phyloP scores from a whole-genome alignment of 2,113 vertebrate genomes.

The Fregetta grallaria region DNA sequence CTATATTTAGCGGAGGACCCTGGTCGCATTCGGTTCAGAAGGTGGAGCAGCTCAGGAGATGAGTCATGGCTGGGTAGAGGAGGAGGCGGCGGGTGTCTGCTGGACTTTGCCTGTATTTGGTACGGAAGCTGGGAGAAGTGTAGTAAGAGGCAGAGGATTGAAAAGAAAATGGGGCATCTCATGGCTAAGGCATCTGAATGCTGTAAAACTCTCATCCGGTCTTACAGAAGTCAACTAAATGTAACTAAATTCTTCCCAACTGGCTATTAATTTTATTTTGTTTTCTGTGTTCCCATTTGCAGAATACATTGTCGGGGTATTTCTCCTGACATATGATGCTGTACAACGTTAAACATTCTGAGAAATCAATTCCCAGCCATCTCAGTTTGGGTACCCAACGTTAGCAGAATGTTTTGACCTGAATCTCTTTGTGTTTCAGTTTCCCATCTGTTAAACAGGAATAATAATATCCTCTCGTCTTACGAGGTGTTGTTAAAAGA shows the following conservation, averaged over 20 bases:
- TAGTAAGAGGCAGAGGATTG: not conserved
- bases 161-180: not conserved
- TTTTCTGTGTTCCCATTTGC: not conserved
- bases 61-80: not conserved
- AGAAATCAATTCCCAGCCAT: slow-evolving; percentile 30
- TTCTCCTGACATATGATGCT: not conserved
- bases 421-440: slow-evolving; percentile 42
- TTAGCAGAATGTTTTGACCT: slow-evolving; percentile 46
- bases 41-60: not conserved
- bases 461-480: slow-evolving; percentile 38
- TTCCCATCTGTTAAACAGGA: slow-evolving; percentile 53
- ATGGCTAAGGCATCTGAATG: not conserved
- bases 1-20: not conserved
- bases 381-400: not conserved
- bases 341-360: not conserved
- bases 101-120: not conserved
- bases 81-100: not conserved
- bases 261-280: not conserved
- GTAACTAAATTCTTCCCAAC: not conserved
- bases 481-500: not conserved
- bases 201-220: not conserved
- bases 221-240: not conserved
- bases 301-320: not conserved
- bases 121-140: not conserved
- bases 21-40: not conserved